Conservation (phyloP, 1,140 invertebrate genomes). For the Apis cerana region DNA sequence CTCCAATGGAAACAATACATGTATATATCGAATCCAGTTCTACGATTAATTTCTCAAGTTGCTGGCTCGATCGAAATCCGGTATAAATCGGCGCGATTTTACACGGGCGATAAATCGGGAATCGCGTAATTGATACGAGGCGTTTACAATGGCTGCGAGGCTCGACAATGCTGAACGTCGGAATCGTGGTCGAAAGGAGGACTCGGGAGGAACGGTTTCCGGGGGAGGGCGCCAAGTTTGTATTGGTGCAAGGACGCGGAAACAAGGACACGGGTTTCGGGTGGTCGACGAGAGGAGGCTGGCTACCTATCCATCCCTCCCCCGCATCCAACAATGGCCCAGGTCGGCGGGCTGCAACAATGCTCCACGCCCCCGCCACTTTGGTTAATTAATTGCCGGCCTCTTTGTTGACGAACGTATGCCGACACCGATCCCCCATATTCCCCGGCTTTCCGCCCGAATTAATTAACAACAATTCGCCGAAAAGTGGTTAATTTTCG, state of each 20-base stretch:
- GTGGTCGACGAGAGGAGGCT: conserved; percentile 2
- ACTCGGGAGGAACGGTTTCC: not conserved
- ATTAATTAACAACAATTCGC: conserved; percentile 59
- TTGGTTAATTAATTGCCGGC: conserved; percentile 64
- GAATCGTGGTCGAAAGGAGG: conserved; percentile 5
- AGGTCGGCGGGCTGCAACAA: conserved; percentile 48
- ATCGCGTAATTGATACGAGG: conserved; percentile 43
- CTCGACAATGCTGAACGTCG: conserved; percentile 10
- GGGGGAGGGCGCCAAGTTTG: conserved; percentile 39
- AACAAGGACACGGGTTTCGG: conserved; percentile 58
- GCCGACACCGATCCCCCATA: conserved; percentile 51
- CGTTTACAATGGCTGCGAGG: conserved; percentile 22
- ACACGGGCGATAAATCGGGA: conserved; percentile 38
- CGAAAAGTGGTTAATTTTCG: conserved; percentile 53
- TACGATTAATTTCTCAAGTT: too few species aligned
- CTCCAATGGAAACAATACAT: too few species aligned
- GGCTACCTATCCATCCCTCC: too few species aligned
- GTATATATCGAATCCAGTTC: too few species aligned
- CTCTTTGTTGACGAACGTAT: conserved; percentile 61
- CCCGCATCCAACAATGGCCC: conserved; percentile 52
- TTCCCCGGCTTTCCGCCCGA: conserved; percentile 49
- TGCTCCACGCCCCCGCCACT: conserved; percentile 47
- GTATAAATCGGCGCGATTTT: not conserved
- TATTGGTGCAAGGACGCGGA: conserved; percentile 57
- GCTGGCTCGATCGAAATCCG: too few species aligned